Conservation (phyloP, 2,888 invertebrate genomes). For the Cephus pulcher region DNA sequence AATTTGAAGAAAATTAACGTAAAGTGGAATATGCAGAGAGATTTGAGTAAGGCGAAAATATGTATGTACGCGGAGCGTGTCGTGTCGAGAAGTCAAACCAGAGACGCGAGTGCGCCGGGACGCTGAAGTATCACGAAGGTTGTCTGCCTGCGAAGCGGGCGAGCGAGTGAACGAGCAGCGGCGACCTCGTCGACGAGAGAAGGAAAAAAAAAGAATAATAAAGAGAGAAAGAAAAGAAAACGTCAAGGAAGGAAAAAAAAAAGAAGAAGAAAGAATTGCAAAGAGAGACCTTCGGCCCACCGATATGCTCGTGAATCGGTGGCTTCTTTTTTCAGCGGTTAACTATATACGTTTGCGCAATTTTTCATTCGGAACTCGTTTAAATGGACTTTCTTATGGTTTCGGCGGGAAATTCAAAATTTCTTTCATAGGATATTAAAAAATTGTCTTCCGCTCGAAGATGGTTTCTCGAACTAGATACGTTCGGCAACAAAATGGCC, state of each 20-base stretch:
- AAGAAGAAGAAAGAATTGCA: constrained; percentile 32
- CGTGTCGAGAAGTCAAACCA: constrained; percentile 2
- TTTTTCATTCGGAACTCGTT: not conserved
- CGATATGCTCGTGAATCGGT: not conserved
- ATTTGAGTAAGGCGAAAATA: constrained; percentile 29
- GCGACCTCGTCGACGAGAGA: constrained; percentile 52
- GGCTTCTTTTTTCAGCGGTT: not conserved
- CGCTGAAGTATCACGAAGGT: constrained; percentile 52
- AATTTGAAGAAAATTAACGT: not conserved
- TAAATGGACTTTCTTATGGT: not conserved
- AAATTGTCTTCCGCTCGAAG: not conserved
- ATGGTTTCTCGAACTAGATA: not conserved
- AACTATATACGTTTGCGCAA: not conserved
- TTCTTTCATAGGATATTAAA: not conserved
- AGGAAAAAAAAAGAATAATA: constrained; percentile 27
- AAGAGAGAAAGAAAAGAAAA: constrained; percentile 16
- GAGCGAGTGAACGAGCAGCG: constrained; percentile 31
- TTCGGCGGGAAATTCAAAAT: constrained; percentile 3
- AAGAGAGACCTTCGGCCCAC: constrained; percentile 15
- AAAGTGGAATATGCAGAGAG: constrained; percentile 1
- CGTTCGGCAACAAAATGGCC: constrained; percentile 51
- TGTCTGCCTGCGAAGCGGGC: constrained; percentile 51
- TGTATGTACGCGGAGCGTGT: constrained; percentile 27
- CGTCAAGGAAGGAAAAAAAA: constrained; percentile 35
- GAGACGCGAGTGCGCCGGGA: constrained; percentile 25